Evolutionary conservation across 2,888 invertebrate species (phyloP).

Genomic region (Ypsolopha scabrella): DNA sequence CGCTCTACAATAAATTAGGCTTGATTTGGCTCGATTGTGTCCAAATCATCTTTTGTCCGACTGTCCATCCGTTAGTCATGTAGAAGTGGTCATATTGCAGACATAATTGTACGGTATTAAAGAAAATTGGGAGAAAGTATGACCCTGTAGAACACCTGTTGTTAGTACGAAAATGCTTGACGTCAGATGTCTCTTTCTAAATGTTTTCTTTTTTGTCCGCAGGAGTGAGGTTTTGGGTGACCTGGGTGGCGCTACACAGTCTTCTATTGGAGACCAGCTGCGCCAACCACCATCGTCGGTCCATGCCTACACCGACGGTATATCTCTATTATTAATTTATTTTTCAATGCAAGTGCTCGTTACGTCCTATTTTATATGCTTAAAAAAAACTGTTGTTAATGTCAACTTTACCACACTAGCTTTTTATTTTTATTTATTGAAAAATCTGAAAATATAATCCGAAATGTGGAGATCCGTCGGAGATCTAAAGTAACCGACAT

Average conservation of each 20-base stretch:
- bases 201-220: slow-evolving; percentile 11
- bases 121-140: neutral
- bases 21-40: neutral
- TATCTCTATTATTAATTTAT: neutral
- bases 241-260: slow-evolving; percentile 30
- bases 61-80: neutral
- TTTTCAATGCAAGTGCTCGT: no score
- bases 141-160: neutral
- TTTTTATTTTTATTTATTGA: no score
- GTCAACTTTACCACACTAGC: no score
- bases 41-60: neutral
- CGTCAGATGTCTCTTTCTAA: neutral
- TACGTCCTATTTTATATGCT: no score
- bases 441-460: no score
- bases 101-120: neutral
- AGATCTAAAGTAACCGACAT: no score
- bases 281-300: slow-evolving; percentile 38
- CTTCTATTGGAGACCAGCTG: slow-evolving; percentile 27
- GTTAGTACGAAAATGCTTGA: neutral
- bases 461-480: no score
- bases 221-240: slow-evolving; percentile 45
- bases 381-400: no score
- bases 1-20: neutral
- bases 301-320: slow-evolving; percentile 27
- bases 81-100: neutral